These are phyloP conservation scores for Salvelinus namaycush DNA, from an alignment of 2,113 vertebrate genomes.

Conservation along the genomic window DNA sequence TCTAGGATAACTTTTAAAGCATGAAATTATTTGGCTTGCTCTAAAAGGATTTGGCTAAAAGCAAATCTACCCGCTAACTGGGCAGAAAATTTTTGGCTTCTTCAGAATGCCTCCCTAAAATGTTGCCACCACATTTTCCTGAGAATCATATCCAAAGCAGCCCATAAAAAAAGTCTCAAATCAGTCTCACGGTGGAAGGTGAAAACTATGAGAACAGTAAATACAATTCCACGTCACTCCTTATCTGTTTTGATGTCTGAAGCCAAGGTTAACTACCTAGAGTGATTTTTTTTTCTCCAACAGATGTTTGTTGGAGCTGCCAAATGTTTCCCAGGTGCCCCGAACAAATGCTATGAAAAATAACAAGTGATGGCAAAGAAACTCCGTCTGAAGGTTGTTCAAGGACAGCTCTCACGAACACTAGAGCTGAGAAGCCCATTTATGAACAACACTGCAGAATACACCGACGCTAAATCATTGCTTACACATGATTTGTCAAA, in stretches of 20 bases:
- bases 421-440: constrained; percentile 11
- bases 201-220: neutral
- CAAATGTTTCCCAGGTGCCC: constrained; percentile 47
- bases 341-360: constrained; percentile 43
- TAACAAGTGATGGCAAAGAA: constrained; percentile 35
- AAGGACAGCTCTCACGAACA: constrained; percentile 32
- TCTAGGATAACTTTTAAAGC: too few relatives aligned
- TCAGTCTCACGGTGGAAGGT: neutral
- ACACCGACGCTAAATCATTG: neutral
- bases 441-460: neutral
- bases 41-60: too few relatives aligned
- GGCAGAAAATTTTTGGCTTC: too few relatives aligned
- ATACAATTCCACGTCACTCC: neutral
- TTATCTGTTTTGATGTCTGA: constrained; percentile 28
- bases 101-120: neutral
- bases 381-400: constrained; percentile 28
- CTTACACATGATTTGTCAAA: neutral
- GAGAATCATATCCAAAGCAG: neutral
- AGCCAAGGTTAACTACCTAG: constrained; percentile 3
- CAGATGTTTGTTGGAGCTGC: constrained; percentile 43
- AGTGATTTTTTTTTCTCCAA: constrained; percentile 4
- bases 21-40: too few relatives aligned
- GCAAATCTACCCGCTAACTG: too few relatives aligned
- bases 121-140: neutral
- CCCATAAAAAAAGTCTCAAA: neutral